Base-by-base conservation (phyloP, 1,140 invertebrate genomes). In the Teleogryllus occipitalis region DNA sequence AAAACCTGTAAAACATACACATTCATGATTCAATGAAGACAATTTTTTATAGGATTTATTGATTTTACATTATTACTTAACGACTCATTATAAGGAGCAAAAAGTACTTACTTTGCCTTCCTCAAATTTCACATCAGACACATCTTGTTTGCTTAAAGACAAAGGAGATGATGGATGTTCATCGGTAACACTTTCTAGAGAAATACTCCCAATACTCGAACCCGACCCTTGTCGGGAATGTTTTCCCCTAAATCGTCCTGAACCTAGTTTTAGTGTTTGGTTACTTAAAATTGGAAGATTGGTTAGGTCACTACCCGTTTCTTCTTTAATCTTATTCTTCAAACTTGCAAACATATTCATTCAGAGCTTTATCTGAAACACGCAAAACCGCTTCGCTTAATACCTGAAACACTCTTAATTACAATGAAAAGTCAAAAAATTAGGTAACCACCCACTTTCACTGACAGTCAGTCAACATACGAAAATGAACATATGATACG, bases 241-340 rank as follows among this genome's bases (percentile, higher is more conserved):
- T 80, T 89, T 87, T 73, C 88, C 87, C 21, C 27, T 79, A 14
- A 65, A 21, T 12, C 46, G 65, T 47, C 21, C 47, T 18, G 49
- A 46, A 46, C 47, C 39, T 15, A 48, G 72, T 47, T 47, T 75
- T 48, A 48, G 72, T 12, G 47, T 27, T n/a, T 49, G 78, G 21
- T 49, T 49, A 21, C 46, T 48, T 14, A 47, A 21, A 12, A 77
- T 47, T 12, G 76, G 15, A 46, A 88, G 83, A 82, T 88, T 88
- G 10, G 88, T 89, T 73, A 93, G 86, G 83, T 93, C 92, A 84
- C 88, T 91, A 75, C 92, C 92, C 47, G 92, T 93, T 86, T 93
- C 92, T 83, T 93, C 92, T 80, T 90, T 89, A 82, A 93, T 93
- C 86, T 93, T 93, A 84, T 92, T 93, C 84, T 93, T 93, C 82